These are phyloP conservation scores for honey bee (Apis mellifera) DNA, from an alignment of 1,140 invertebrate genomes.

Conservation along the genomic window DNA sequence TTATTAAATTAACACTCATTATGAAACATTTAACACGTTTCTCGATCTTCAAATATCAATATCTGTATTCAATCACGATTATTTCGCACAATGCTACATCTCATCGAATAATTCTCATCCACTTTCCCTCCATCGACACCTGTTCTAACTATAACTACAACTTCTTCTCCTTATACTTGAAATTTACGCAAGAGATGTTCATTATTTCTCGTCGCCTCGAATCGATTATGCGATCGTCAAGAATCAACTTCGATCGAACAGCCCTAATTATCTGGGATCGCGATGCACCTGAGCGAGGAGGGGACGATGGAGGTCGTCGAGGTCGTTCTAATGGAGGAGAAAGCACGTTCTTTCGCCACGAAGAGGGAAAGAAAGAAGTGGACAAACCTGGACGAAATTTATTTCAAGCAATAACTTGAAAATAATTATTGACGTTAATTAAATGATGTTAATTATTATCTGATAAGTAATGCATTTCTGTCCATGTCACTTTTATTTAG, in stretches of 20 bases:
- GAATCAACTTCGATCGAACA: constrained; percentile 40
- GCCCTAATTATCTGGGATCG: constrained; percentile 28
- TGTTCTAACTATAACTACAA: too few species aligned
- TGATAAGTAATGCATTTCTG: too few species aligned
- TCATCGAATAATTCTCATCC: neutral
- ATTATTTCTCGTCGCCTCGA: neutral
- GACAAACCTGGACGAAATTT: neutral
- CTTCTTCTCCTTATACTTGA: neutral
- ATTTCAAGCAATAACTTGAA: too few species aligned
- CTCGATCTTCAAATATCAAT: too few species aligned
- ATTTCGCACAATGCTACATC: neutral
- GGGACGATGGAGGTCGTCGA: constrained; percentile 35
- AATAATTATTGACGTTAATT: too few species aligned
- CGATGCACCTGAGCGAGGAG: constrained; percentile 20
- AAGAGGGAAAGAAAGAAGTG: neutral
- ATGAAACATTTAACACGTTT: too few species aligned
- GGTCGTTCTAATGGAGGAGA: constrained; percentile 33
- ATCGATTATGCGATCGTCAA: constrained; percentile 23
- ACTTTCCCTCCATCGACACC: neutral
- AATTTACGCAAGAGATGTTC: neutral
- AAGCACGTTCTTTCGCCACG: constrained; percentile 20
- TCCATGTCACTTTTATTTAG: too few species aligned
- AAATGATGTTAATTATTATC: too few species aligned
- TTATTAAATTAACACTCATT: too few species aligned
- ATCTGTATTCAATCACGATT: neutral